phyloP scores from a whole-genome alignment of 2,113 vertebrate genomes.

The Zingel zingel region DNA sequence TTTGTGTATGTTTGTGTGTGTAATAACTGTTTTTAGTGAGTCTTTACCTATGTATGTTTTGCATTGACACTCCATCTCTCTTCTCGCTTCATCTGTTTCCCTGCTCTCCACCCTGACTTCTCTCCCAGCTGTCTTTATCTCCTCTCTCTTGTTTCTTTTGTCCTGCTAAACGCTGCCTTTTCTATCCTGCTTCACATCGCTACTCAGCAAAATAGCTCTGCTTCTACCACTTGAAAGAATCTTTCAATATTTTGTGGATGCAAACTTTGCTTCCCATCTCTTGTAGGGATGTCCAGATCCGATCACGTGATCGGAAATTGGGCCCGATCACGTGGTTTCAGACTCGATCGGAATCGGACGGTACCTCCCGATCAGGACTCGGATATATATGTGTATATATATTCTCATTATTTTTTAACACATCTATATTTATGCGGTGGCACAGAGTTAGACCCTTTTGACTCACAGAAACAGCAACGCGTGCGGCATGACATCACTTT shows the following conservation, averaged over 20 bases:
- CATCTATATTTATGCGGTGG: too few species aligned
- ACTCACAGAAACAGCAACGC: too few species aligned
- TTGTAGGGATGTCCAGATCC: too few species aligned
- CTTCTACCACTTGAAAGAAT: constrained; percentile 65
- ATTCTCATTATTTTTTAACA: too few species aligned
- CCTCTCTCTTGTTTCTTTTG: constrained; percentile 41
- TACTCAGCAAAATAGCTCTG: constrained; percentile 46
- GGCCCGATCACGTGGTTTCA: too few species aligned
- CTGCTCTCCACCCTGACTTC: constrained; percentile 12
- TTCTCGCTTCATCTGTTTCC: constrained; percentile 13
- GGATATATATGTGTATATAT: too few species aligned
- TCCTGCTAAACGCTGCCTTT: constrained; percentile 40
- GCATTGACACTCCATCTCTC: constrained; percentile 16
- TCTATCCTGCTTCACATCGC: constrained; percentile 44
- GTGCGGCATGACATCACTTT: too few species aligned
- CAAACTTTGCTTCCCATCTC: constrained; percentile 33
- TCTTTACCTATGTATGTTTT: constrained; percentile 34
- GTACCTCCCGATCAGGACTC: too few species aligned
- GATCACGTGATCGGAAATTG: too few species aligned
- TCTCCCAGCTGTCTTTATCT: constrained; percentile 46
- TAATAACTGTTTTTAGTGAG: constrained; percentile 31
- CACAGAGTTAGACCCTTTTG: too few species aligned
- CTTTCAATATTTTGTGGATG: constrained; percentile 26
- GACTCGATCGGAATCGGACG: too few species aligned
- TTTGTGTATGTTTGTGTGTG: constrained; percentile 50